Conservation (phyloP, 2,797 vertebrate genomes). For the Ceyx erithaca region DNA sequence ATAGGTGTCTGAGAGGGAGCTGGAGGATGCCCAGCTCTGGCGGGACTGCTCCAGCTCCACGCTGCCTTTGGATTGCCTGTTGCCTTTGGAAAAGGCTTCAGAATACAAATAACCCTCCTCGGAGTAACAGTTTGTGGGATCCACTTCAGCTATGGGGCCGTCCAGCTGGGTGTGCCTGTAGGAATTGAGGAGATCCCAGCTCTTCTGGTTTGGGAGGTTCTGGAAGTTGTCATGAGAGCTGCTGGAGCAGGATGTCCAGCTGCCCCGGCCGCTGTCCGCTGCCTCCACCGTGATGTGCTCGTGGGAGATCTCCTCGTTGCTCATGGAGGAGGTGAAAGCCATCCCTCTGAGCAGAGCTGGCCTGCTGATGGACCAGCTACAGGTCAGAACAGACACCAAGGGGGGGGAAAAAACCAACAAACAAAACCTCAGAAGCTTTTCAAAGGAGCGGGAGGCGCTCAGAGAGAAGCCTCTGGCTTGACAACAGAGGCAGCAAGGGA, state of each 20-base stretch:
- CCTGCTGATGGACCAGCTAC: slow-evolving; percentile 76
- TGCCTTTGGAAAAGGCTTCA: slow-evolving; percentile 71
- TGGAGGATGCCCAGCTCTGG: slow-evolving; percentile 92
- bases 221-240: slow-evolving; percentile 96
- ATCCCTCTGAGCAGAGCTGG: slow-evolving; percentile 78
- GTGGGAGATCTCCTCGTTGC: slow-evolving; percentile 88
- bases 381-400: background rate
- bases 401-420: background rate
- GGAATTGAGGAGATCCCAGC: slow-evolving; percentile 84
- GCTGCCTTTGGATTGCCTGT: slow-evolving; percentile 79
- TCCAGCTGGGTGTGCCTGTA: slow-evolving; percentile 86
- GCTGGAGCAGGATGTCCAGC: slow-evolving; percentile 97
- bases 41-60: slow-evolving; percentile 80
- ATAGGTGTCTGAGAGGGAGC: slow-evolving; percentile 88
- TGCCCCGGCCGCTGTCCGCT: slow-evolving; percentile 92
- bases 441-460: fast-evolving
- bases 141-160: slow-evolving; percentile 85
- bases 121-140: slow-evolving; percentile 72
- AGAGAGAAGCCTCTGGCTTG: background rate
- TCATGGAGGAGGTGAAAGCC: slow-evolving; percentile 85
- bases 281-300: slow-evolving; percentile 87
- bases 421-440: background rate
- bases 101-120: slow-evolving; percentile 73
- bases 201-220: slow-evolving; percentile 86
- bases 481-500: background rate